phyloP scores from a whole-genome alignment of 2,888 invertebrate genomes.

The Troilus luridus region DNA sequence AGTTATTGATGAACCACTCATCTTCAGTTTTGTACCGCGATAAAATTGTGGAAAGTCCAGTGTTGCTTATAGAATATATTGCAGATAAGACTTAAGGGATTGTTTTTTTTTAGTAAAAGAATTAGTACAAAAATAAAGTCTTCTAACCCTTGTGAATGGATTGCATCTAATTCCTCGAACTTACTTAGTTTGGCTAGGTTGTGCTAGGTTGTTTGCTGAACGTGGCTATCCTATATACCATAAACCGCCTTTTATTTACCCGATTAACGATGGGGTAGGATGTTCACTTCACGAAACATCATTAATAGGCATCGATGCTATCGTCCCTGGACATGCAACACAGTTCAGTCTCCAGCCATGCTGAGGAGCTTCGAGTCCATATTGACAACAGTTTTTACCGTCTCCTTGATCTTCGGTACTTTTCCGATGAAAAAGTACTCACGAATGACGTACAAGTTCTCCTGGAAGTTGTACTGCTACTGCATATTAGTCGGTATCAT shows the following conservation, averaged over 20 bases:
- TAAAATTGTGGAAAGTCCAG: too few species aligned
- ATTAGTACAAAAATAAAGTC: too few species aligned
- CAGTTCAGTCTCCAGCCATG: background rate
- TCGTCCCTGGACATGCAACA: background rate
- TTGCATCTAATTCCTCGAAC: too few species aligned
- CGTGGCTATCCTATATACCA: background rate
- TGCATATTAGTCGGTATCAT: background rate
- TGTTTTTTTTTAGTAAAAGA: too few species aligned
- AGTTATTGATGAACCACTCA: too few species aligned
- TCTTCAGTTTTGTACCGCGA: too few species aligned
- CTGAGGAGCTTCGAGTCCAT: background rate
- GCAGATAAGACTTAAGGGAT: too few species aligned
- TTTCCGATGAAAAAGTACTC: constrained; percentile 11
- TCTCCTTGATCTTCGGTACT: background rate
- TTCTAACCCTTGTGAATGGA: too few species aligned
- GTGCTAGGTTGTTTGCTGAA: background rate
- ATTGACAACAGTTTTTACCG: background rate
- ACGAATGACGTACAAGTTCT: background rate
- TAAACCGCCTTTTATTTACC: background rate
- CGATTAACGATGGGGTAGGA: background rate
- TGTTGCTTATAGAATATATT: too few species aligned
- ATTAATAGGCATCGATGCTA: background rate
- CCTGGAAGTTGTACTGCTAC: constrained; percentile 4
- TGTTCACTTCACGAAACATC: background rate
- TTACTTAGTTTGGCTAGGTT: too few species aligned